Evolutionary conservation across 2,888 invertebrate species (phyloP), one percentile per base, ranked within the genome.

Genomic region (Brenthis ino): DNA sequence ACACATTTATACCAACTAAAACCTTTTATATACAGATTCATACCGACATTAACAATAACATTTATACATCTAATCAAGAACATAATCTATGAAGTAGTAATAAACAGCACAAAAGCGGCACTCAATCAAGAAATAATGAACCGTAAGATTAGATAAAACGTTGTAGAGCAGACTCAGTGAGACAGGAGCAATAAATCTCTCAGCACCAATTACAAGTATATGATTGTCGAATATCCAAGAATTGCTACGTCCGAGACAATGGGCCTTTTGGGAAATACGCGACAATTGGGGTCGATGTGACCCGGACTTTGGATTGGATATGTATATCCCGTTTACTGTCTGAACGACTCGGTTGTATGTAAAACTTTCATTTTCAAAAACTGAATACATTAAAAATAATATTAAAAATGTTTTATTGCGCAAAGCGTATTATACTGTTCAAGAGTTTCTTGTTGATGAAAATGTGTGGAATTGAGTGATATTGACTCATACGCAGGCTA

Each of bases 141-240:
- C 51, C 61, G 77, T 77, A 77, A 90, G 91, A 90, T 91, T 86
- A 90, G 90, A 90, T 90, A 90, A 87, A 87, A 84, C 77, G 80
- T 77, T 77, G 73, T 76, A 79, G 80, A 85, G 81, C 81, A 82
- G 85, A 88, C 79, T 83, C 80, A 77, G 76, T 75, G 80, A 81
- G 88, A 87, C 85, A 84, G 78, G 77, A 76, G 77, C 83, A 83
- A 88, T 91, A 90, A 89, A 90, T 91, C 89, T 90, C 84, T 82
- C 76, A 75, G 72, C 76, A 73, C 77, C 80, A 80, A 80, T 80
- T 80, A 80, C 79, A 77, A 74, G 74, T 81, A 81, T 87, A 88
- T 89, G 88, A 89, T 89, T 84, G 85, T 76, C 74, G 76, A 74
- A 74, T 77, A 77, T 75, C 75, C 76, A 77, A 78, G 84, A 82